phyloP scores from a whole-genome alignment of 2,797 vertebrate genomes.

The Monodelphis domestica region DNA sequence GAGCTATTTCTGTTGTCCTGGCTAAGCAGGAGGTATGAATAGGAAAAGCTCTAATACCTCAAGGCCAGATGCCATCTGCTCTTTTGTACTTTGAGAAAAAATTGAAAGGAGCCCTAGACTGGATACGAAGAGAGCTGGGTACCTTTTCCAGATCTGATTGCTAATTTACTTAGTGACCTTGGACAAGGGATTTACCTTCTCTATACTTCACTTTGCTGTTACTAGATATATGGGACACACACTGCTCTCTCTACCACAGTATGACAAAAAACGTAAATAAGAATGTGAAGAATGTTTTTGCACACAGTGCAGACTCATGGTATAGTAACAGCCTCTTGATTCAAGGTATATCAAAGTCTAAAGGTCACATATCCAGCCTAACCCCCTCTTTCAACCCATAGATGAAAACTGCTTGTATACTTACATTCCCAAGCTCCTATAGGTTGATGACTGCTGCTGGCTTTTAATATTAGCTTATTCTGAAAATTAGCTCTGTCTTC shows the following conservation, averaged over 20 bases:
- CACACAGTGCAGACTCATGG: not conserved
- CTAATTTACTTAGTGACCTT: not conserved
- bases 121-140: not conserved
- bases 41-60: not conserved
- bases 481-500: not conserved
- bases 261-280: constrained; percentile 15
- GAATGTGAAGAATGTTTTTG: constrained; percentile 28
- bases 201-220: not conserved
- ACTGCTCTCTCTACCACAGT: not conserved
- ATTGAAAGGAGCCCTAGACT: not conserved
- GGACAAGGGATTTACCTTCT: not conserved
- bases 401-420: not conserved
- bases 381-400: constrained; percentile 16
- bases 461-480: not conserved
- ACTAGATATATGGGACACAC: not conserved
- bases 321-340: constrained; percentile 6
- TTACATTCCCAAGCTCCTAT: not conserved
- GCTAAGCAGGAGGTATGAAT: not conserved
- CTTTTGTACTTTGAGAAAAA: not conserved
- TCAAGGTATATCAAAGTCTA: constrained; percentile 21
- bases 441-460: not conserved
- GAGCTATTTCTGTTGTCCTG: not conserved
- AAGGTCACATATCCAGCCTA: constrained; percentile 22
- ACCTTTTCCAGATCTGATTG: not conserved
- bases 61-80: not conserved